Evolutionary conservation across 2,113 vertebrate genomes (phyloP).

Genomic region (Ibidorhyncha struthersii): DNA sequence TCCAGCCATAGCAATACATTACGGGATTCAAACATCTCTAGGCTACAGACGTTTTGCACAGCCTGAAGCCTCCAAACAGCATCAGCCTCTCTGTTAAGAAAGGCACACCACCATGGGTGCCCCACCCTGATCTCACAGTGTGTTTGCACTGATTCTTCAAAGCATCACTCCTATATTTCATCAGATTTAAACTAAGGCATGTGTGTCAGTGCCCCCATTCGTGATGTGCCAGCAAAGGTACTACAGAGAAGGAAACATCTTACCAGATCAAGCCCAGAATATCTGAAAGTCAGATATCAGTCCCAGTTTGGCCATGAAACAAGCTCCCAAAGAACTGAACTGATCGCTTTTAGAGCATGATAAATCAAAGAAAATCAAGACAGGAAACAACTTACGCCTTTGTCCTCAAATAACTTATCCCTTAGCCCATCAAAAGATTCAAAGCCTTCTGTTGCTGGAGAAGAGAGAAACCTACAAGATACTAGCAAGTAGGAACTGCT

Average conservation of each 20-base stretch:
- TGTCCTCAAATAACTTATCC: not conserved
- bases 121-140: not conserved
- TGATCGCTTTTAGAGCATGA: not conserved
- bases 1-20: not conserved
- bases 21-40: not conserved
- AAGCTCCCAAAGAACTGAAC: not conserved
- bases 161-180: not conserved
- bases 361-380: not conserved
- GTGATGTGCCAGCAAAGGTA: not conserved
- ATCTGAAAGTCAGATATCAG: not conserved
- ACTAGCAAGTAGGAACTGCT: not conserved
- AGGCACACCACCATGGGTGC: rapidly evolving
- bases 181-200: not conserved
- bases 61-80: not conserved
- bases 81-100: not conserved
- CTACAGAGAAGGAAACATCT: not conserved
- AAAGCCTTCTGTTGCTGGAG: not conserved
- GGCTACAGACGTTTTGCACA: not conserved
- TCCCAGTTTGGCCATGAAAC: not conserved
- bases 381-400: not conserved
- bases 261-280: not conserved
- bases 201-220: too few relatives aligned
- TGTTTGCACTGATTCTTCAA: not conserved
- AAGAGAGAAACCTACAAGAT: not conserved
- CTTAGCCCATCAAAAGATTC: not conserved